Conservation (phyloP, 1,140 invertebrate genomes). For the Zaprionus ghesquierei region DNA sequence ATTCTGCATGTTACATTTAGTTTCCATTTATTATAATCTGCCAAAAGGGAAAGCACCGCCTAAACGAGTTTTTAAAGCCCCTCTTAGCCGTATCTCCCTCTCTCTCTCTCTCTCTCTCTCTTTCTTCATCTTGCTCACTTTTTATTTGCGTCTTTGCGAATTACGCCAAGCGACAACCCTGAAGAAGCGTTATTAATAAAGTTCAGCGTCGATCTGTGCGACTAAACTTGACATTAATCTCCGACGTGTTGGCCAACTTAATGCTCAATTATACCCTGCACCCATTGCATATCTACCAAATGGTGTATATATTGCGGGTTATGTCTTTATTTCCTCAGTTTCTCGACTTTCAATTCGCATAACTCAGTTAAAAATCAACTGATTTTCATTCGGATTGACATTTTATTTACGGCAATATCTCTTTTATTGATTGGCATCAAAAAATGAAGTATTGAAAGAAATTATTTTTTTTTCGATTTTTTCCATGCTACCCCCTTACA, state of each 20-base stretch:
- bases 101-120: neutral
- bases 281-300: neutral
- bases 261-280: slow-evolving; percentile 7
- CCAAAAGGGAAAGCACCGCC: neutral
- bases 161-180: slow-evolving; percentile 7
- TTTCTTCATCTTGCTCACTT: neutral
- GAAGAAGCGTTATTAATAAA: slow-evolving; percentile 4
- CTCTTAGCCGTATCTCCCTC: neutral
- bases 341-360: neutral
- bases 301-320: neutral
- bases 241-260: slow-evolving; percentile 24
- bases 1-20: neutral
- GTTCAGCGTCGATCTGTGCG: neutral
- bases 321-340: neutral
- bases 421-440: neutral
- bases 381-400: neutral
- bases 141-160: neutral
- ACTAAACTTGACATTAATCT: slow-evolving; percentile 44
- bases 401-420: neutral
- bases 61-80: neutral
- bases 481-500: neutral
- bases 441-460: neutral
- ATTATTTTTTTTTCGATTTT: neutral
- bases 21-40: neutral
- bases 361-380: neutral